Conservation (phyloP, 2,888 invertebrate genomes). For the Syritta pipiens region DNA sequence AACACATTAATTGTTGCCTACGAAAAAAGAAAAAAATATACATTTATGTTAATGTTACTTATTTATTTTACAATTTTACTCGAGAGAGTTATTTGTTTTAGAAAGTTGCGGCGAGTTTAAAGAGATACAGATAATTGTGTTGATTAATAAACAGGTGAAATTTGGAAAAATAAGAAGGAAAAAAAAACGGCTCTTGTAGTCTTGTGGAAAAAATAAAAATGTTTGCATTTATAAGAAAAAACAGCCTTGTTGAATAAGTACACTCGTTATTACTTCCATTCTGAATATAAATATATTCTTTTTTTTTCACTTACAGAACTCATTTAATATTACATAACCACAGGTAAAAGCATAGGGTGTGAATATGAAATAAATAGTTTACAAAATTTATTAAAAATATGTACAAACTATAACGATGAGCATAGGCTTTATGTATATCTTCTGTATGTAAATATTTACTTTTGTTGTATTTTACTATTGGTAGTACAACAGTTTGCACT, state of each 20-base stretch:
- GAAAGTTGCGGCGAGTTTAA: neutral
- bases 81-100: slow-evolving; percentile 6
- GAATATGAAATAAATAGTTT: slow-evolving; percentile 9
- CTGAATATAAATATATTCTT: slow-evolving; percentile 14
- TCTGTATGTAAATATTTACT: slow-evolving; percentile 56
- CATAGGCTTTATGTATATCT: slow-evolving; percentile 61
- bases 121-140: no score
- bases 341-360: slow-evolving; percentile 10
- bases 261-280: slow-evolving; percentile 42
- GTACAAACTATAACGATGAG: slow-evolving; percentile 53
- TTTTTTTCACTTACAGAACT: neutral
- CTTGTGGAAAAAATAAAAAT: neutral
- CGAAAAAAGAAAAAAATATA: slow-evolving; percentile 8
- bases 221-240: slow-evolving; percentile 40
- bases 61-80: slow-evolving; percentile 47
- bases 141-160: no score
- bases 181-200: neutral
- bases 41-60: slow-evolving; percentile 10
- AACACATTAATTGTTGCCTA: slow-evolving; percentile 54
- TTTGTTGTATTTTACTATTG: slow-evolving; percentile 43
- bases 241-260: slow-evolving; percentile 61
- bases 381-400: slow-evolving; percentile 39
- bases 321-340: slow-evolving; percentile 13
- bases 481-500: slow-evolving; percentile 60
- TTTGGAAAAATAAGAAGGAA: neutral